Evolutionary conservation across 2,797 vertebrate genomes (phyloP).

Genomic region (Acanthopagrus latus): DNA sequence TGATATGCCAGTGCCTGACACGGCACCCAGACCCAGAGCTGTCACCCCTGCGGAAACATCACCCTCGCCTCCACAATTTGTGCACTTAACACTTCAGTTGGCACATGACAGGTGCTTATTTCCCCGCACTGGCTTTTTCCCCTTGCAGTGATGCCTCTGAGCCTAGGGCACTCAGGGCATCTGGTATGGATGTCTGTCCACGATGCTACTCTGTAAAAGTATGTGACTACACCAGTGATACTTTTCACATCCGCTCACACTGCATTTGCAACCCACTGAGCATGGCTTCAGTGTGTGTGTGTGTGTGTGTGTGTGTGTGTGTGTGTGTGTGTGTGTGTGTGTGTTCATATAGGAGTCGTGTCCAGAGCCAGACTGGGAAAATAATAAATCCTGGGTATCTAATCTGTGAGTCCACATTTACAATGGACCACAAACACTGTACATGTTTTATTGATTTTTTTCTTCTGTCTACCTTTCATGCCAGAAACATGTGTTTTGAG

Average conservation of each 20-base stretch:
- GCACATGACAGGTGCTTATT: constrained; percentile 87
- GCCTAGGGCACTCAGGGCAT: constrained; percentile 72
- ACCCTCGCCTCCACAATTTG: constrained; percentile 84
- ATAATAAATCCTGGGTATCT: neutral
- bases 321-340: constrained; percentile 8
- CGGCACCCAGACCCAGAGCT: constrained; percentile 81
- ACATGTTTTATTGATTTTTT: neutral
- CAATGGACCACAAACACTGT: neutral
- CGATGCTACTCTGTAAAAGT: constrained; percentile 35
- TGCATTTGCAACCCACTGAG: constrained; percentile 58
- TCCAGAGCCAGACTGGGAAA: neutral
- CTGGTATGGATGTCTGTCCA: constrained; percentile 78
- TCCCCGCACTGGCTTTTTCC: constrained; percentile 74
- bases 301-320: constrained; percentile 5
- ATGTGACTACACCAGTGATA: constrained; percentile 71
- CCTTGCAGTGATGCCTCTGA: constrained; percentile 67
- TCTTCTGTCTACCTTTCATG: neutral
- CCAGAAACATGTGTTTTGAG: too few species aligned
- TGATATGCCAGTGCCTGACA: constrained; percentile 81
- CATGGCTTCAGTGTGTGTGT: constrained; percentile 23
- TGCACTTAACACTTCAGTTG: constrained; percentile 88
- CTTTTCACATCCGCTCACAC: constrained; percentile 64
- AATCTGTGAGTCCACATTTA: neutral
- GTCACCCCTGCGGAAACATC: constrained; percentile 85
- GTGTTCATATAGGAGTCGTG: neutral